A percentile compares a stretch with the other conserved stretches of the same genome.
These are phyloP conservation scores for Gisinianus flammeolus DNA, from an alignment of 2,888 invertebrate genomes.

Conservation along the genomic window DNA sequence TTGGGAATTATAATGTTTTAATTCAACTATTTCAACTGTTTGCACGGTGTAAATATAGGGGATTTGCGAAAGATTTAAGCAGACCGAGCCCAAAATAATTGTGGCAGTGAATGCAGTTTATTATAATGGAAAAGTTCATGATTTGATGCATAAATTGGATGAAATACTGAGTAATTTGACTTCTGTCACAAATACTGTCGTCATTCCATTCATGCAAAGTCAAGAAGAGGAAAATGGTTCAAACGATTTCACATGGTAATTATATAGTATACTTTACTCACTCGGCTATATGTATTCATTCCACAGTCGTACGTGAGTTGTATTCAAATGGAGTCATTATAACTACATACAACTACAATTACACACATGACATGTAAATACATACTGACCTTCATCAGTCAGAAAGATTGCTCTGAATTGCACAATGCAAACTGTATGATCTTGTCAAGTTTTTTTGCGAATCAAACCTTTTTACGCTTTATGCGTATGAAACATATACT, in stretches of 20 bases:
- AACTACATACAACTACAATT: too few relatives aligned
- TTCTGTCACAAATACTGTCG: constrained; percentile 48
- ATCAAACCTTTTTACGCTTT: too few relatives aligned
- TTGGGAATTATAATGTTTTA: not conserved
- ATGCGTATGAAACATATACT: too few relatives aligned
- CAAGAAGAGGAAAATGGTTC: constrained; percentile 6
- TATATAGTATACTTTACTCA: too few relatives aligned
- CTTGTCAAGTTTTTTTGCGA: too few relatives aligned
- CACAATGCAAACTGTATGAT: too few relatives aligned
- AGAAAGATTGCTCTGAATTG: too few relatives aligned
- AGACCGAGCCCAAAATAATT: constrained; percentile 66
- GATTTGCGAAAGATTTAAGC: constrained; percentile 61
- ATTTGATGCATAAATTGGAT: constrained; percentile 64
- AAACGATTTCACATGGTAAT: constrained; percentile 19
- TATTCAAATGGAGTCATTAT: too few relatives aligned
- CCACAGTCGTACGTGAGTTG: too few relatives aligned
- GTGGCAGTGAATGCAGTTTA: constrained; percentile 66
- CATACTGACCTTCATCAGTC: too few relatives aligned
- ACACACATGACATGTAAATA: too few relatives aligned
- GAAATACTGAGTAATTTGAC: constrained; percentile 60
- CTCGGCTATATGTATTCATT: too few relatives aligned
- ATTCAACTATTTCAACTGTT: not conserved
- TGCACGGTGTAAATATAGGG: constrained; percentile 47
- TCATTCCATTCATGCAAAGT: constrained; percentile 54
- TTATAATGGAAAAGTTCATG: constrained; percentile 66